Conservation (phyloP, 2,113 vertebrate genomes). For the Aphyosemion australe region DNA sequence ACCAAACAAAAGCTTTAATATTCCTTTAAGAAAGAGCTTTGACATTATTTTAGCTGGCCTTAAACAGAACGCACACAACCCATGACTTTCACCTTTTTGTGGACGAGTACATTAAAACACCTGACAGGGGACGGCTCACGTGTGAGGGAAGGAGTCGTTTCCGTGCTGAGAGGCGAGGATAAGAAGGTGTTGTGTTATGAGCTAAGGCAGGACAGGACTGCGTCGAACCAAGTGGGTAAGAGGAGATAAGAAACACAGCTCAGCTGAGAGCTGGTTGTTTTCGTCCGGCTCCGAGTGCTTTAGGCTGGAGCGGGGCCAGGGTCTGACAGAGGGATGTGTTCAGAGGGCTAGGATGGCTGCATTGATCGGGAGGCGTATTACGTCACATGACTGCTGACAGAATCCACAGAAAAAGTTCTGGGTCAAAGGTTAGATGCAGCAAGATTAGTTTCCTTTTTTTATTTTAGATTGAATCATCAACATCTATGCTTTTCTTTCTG, state of each 20-base stretch:
- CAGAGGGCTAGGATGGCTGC: slow-evolving; percentile 26
- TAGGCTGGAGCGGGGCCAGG: slow-evolving; percentile 4
- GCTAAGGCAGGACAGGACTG: slow-evolving; percentile 42
- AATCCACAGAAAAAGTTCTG: slow-evolving; percentile 26
- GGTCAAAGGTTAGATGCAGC: slow-evolving; percentile 24
- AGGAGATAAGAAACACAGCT: slow-evolving; percentile 52
- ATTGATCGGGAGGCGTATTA: slow-evolving; percentile 50
- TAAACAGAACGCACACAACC: background rate
- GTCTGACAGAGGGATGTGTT: slow-evolving; percentile 28
- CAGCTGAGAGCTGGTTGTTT: slow-evolving; percentile 21
- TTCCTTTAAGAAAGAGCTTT: background rate
- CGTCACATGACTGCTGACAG: slow-evolving; percentile 55
- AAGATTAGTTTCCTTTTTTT: background rate
- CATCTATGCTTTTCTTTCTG: background rate
- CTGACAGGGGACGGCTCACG: background rate
- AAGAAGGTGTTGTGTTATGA: slow-evolving; percentile 54
- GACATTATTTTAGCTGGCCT: background rate
- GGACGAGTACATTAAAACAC: slow-evolving; percentile 21
- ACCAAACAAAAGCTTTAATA: slow-evolving; percentile 7
- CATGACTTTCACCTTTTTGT: background rate
- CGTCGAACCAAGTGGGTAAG: slow-evolving; percentile 10
- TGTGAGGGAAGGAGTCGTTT: slow-evolving; percentile 24
- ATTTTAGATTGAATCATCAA: background rate
- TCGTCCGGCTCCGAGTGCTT: slow-evolving; percentile 9
- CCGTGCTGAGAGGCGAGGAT: slow-evolving; percentile 48